Conservation (phyloP, 2,888 invertebrate species). For the Drosophila silvestris region DNA sequence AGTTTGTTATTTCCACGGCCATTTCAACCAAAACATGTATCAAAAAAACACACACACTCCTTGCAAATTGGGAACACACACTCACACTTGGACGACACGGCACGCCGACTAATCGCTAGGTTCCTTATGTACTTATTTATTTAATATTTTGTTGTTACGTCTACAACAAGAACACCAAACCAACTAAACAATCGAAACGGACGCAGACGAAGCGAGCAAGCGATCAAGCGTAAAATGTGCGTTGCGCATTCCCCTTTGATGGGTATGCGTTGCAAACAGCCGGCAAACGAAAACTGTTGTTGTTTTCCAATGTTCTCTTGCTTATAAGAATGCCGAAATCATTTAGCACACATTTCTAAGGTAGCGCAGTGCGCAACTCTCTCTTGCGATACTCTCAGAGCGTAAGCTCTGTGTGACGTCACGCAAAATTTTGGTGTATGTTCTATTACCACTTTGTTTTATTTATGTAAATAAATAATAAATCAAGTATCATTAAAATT, state of each 20-base stretch:
- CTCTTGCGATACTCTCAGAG: conserved; percentile 19
- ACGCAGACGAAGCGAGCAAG: conserved; percentile 20
- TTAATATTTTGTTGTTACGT: conserved; percentile 33
- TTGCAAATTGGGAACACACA: conserved; percentile 19
- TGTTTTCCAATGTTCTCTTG: conserved; percentile 40
- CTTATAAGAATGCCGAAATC: conserved; percentile 57
- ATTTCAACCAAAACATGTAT: conserved; percentile 31
- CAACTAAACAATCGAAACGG: conserved; percentile 26
- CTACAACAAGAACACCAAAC: conserved; percentile 12
- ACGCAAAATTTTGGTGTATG: not conserved
- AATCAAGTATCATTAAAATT: not conserved
- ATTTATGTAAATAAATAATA: not conserved
- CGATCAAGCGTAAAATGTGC: conserved; percentile 35
- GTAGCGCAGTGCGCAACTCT: conserved; percentile 21
- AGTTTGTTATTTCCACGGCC: conserved; percentile 51
- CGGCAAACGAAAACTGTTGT: conserved; percentile 64
- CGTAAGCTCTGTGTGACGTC: conserved; percentile 26
- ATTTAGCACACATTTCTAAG: conserved; percentile 20
- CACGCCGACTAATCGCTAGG: conserved; percentile 12
- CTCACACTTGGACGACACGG: conserved; percentile 1
- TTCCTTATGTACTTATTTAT: conserved; percentile 21
- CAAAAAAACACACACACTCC: conserved; percentile 24
- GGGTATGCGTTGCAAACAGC: conserved; percentile 58
- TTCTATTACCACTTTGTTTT: too few relatives aligned
- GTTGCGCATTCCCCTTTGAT: conserved; percentile 23